Evolutionary conservation across 2,113 vertebrate genomes (phyloP).

Genomic region (Nerophis ophidion): DNA sequence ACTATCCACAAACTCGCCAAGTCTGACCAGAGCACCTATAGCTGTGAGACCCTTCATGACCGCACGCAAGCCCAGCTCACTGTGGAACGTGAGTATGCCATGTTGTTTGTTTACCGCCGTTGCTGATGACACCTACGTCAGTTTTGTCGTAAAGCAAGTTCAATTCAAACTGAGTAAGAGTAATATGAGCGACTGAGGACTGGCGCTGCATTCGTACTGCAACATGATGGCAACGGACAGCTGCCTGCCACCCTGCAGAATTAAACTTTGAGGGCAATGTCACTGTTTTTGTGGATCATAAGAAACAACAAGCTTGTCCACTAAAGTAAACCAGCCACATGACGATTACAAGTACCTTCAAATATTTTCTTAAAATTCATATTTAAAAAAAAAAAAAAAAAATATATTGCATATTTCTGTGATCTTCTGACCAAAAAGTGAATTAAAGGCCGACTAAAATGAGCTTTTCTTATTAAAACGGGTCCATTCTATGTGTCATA

Average conservation of each 20-base stretch:
- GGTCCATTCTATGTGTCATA: too few relatives aligned
- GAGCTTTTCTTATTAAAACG: too few relatives aligned
- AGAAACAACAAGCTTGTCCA: too few relatives aligned
- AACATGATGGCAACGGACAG: constrained; percentile 61
- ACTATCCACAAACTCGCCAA: constrained; percentile 71
- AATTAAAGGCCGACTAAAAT: constrained; percentile 57
- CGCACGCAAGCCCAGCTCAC: constrained; percentile 83
- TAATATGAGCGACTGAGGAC: constrained; percentile 55
- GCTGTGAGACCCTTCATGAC: constrained; percentile 90
- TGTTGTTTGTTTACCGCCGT: constrained; percentile 63
- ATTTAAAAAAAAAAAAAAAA: constrained; percentile 8
- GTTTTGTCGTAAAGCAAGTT: constrained; percentile 47
- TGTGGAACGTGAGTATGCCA: constrained; percentile 83
- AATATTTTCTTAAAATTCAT: constrained; percentile 32
- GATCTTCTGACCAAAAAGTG: constrained; percentile 40
- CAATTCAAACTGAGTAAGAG: constrained; percentile 56
- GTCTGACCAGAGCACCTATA: constrained; percentile 83
- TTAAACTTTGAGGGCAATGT: constrained; percentile 15
- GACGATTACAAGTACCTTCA: too few relatives aligned
- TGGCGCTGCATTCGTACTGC: constrained; percentile 39
- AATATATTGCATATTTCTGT: too few relatives aligned
- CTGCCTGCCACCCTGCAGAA: constrained; percentile 41
- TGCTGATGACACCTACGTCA: constrained; percentile 24
- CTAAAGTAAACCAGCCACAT: too few relatives aligned
- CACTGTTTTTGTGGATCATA: neutral